These are phyloP conservation scores for Elaphurus davidianus DNA, from an alignment of 2,113 vertebrate genomes.

Conservation along the genomic window DNA sequence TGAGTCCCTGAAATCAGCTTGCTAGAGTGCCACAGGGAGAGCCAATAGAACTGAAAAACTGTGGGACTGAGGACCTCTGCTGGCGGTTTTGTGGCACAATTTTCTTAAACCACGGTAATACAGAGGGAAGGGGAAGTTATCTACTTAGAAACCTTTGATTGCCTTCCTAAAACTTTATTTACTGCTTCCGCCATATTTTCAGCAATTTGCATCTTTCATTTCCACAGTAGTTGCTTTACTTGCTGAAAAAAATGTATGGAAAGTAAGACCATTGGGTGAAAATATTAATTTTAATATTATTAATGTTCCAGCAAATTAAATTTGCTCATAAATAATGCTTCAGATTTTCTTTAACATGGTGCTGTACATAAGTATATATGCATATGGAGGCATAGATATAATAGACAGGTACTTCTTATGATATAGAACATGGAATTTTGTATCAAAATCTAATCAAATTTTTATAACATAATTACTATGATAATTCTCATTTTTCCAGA, in stretches of 20 bases:
- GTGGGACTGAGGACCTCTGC: slow-evolving; percentile 68
- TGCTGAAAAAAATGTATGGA: neutral
- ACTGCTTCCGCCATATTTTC: neutral
- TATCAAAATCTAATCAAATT: neutral
- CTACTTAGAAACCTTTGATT: neutral
- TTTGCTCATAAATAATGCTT: neutral
- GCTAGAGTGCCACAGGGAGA: neutral
- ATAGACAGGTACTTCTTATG: neutral
- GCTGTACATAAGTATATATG: neutral
- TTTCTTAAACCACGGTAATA: neutral
- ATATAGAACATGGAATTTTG: neutral
- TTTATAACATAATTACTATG: neutral
- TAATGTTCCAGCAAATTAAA: slow-evolving; percentile 1
- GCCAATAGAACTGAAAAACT: slow-evolving; percentile 2
- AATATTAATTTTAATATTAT: neutral
- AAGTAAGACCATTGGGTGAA: neutral
- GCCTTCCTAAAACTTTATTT: neutral
- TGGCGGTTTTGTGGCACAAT: neutral
- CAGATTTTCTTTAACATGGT: neutral
- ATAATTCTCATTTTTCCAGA: neutral
- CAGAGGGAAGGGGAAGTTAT: neutral
- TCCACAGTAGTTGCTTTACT: neutral
- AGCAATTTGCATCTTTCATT: neutral
- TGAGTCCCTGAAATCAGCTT: neutral
- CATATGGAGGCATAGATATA: neutral